Base-by-base conservation (phyloP, 1,140 invertebrate species). In the Pogonomyrmex californicus region DNA sequence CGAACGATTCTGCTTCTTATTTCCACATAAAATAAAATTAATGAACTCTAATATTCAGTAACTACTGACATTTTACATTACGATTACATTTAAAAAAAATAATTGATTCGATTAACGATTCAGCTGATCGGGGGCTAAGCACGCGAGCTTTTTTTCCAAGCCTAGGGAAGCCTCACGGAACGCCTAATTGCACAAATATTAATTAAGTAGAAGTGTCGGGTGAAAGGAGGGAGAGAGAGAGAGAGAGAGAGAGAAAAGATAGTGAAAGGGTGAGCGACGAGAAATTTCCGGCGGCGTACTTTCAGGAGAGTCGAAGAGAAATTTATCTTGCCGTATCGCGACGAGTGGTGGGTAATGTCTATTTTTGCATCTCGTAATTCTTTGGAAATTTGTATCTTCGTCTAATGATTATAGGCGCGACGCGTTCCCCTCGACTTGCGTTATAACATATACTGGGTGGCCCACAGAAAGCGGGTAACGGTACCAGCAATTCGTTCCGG, bases 321-420 rank as follows among this genome's bases (percentile, higher is more conserved):
- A 51, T 86, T 90, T 78, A 58, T 77, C 88, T 82, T 89, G 51
- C 10, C n/a, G 44, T 70, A 44, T 88, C 58, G 58, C 63, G 33
- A 88, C 23, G 62, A 51, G 56, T 62, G 58, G 33, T 76, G 85
- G 70, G 82, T 87, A 87, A 92, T 85, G 56, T 92, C 89, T 93
- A 94, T 94, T 93, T 94, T 94, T 94, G 91, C 92, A 94, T 94
- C 65, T 68, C 91, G 92, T 92, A 87, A 92, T 94, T 83, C 83
- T 94, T 93, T 93, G 89, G 88, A 92, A 93, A 93, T 92, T 91
- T n/a, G 90, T 94, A 91, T 92, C 83, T n/a, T 91, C 86, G 87
- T 88, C 82, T 88, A 92, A 73, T 92, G 92, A 93, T 91, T 90
- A 81, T 91, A 87, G 82, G 85, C 54, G 87, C 73, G 90, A 78